phyloP scores from a whole-genome alignment of 2,113 vertebrate genomes.

The Pantherophis guttatus region DNA sequence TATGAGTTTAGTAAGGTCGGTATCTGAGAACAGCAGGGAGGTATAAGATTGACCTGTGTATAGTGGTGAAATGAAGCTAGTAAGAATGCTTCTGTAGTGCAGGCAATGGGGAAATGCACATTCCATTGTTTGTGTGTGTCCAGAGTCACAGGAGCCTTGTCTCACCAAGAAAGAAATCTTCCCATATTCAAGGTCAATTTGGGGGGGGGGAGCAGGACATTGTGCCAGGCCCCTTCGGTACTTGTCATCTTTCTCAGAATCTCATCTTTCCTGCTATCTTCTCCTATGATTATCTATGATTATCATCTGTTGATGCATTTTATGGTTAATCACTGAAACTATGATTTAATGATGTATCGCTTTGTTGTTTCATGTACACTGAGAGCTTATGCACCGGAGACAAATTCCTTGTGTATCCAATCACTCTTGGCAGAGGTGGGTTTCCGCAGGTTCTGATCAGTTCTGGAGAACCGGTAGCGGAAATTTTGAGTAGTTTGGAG shows the following conservation, averaged over 20 bases:
- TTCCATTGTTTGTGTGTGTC: neutral
- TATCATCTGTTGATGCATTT: neutral
- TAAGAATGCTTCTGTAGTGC: neutral
- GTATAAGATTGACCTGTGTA: neutral
- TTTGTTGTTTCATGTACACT: neutral
- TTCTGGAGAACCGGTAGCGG: too few relatives aligned
- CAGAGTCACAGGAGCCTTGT: neutral
- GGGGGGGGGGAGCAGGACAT: neutral
- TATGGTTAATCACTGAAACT: neutral
- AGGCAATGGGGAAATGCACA: neutral
- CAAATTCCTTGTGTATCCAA: too few relatives aligned
- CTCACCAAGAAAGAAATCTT: neutral
- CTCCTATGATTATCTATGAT: neutral
- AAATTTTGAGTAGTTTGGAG: too few relatives aligned
- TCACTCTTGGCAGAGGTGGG: too few relatives aligned
- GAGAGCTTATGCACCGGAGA: neutral
- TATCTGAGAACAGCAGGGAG: neutral
- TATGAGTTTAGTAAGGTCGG: neutral
- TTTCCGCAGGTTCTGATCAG: too few relatives aligned
- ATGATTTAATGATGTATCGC: neutral
- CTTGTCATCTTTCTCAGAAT: neutral
- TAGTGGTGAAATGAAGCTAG: neutral
- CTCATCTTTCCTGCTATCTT: neutral
- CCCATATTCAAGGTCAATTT: neutral
- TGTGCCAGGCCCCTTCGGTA: neutral